Conservation (phyloP, 2,797 vertebrate genomes). For the Schizothorax lantsangensis region DNA sequence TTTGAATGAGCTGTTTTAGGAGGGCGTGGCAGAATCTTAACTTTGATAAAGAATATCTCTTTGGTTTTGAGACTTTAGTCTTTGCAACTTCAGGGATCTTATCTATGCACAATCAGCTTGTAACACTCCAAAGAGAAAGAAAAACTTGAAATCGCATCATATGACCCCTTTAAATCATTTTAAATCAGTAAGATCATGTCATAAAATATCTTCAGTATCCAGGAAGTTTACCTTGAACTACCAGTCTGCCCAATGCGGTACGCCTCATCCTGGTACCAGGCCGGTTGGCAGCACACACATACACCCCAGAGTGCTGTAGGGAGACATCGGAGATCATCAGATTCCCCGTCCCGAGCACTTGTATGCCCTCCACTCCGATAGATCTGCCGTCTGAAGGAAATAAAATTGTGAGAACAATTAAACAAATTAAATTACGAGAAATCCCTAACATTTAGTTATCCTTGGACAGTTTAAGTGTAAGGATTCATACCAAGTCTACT, state of each 20-base stretch:
- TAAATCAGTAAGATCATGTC: not conserved
- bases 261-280: conserved; percentile 78
- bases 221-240: conserved; percentile 78
- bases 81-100: too few species aligned
- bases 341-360: conserved; percentile 82
- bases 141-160: too few species aligned
- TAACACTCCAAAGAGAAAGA: too few species aligned
- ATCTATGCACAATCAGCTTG: too few species aligned
- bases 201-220: not conserved
- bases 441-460: conserved; percentile 1
- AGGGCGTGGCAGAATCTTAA: too few species aligned
- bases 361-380: conserved; percentile 82
- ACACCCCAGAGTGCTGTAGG: conserved; percentile 81
- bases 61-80: too few species aligned
- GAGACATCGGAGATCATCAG: conserved; percentile 83
- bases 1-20: too few species aligned
- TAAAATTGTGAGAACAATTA: conserved; percentile 20
- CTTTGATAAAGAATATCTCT: too few species aligned
- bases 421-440: not conserved
- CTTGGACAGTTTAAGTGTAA: not conserved
- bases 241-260: conserved; percentile 76
- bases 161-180: too few species aligned
- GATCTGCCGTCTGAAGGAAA: conserved; percentile 76
- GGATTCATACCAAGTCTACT: conserved; percentile 77
- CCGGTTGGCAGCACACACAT: conserved; percentile 79